These are phyloP conservation scores for Pegea sp. DNA, from an alignment of 23 tunicate species.

Conservation along the genomic window DNA sequence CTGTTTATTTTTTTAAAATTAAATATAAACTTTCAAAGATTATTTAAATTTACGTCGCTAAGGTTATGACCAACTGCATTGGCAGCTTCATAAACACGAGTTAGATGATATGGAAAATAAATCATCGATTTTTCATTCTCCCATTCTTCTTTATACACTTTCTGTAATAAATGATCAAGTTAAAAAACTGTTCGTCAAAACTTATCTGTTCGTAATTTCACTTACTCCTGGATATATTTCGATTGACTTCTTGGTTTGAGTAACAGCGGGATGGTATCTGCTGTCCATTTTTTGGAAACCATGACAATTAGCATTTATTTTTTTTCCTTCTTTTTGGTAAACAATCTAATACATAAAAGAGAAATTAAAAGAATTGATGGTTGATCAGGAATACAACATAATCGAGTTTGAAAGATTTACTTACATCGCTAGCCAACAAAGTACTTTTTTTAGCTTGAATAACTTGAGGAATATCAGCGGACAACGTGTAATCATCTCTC, in stretches of 20 bases:
- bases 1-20: slow-evolving; percentile 2
- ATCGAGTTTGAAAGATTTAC: background rate
- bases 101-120: slow-evolving; percentile 67
- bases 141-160: slow-evolving; percentile 83
- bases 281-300: slow-evolving; percentile 99
- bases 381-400: background rate
- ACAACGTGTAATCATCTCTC: slow-evolving; percentile 4
- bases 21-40: background rate
- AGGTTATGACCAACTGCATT: background rate
- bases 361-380: background rate
- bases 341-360: background rate
- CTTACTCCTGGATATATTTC: slow-evolving; percentile 67
- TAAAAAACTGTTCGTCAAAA: background rate
- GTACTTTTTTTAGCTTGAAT: slow-evolving; percentile 10
- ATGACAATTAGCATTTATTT: slow-evolving; percentile 36
- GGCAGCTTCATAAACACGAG: background rate
- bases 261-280: slow-evolving; percentile 86
- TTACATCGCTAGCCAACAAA: slow-evolving; percentile 11
- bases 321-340: slow-evolving; percentile 16
- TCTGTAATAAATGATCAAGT: slow-evolving; percentile 9
- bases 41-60: background rate
- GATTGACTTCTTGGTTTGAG: slow-evolving; percentile 77
- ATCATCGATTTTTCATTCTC: slow-evolving; percentile 51
- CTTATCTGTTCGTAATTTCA: background rate
- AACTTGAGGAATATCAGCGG: slow-evolving; percentile 9